Base-by-base conservation (phyloP, 2,888 invertebrate genomes). In the Augochlorella aurata region DNA sequence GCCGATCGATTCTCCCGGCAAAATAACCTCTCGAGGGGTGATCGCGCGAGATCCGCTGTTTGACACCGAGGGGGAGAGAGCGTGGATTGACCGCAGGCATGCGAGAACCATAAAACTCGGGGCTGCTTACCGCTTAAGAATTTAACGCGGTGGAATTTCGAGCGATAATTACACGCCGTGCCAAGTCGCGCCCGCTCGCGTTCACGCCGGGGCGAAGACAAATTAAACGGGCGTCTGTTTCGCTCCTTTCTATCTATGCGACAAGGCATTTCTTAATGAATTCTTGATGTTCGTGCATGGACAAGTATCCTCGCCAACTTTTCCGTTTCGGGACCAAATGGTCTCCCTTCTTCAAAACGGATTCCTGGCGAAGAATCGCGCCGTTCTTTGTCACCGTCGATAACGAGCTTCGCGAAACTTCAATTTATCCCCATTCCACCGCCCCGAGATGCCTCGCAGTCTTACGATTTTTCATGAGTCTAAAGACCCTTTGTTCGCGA, bases 181-280 rank as follows among this genome's bases (percentile, higher is more conserved):
- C 85, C 85, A 86, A 83, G 83, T 81, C 67, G 87, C 79, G 86
- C 85, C 81, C 75, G 67, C 67, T 7, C 38, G 38, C 38, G 38
- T 38, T 79, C 10, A 14, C 12, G 47, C 47, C 12, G 47, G 16
- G 81, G 74, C 81, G 66, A 79, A 83, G 79, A 88, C 87, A 83
- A 88, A 85, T 87, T 88, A 85, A 86, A 83, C 66, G 69, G 78
- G 70, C 79, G 74, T 87, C 69, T 74, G 82, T 83, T 79, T 72
- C 82, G 67, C 73, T 77, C 38, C 52, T 47, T 69, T 79, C 58
- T 69, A 54, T 65, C 69, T 38, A 38, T 5, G 67, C 54, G 80
- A 81, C 79, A 68, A 58, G 82, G 77, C 77, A 87, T 85, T 88
- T 84, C 87, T 88, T 88, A 83, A 85, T 84, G 81, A 85, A 88